Conservation (phyloP, 2,888 invertebrate genomes). For the Pterobdella sp. region DNA sequence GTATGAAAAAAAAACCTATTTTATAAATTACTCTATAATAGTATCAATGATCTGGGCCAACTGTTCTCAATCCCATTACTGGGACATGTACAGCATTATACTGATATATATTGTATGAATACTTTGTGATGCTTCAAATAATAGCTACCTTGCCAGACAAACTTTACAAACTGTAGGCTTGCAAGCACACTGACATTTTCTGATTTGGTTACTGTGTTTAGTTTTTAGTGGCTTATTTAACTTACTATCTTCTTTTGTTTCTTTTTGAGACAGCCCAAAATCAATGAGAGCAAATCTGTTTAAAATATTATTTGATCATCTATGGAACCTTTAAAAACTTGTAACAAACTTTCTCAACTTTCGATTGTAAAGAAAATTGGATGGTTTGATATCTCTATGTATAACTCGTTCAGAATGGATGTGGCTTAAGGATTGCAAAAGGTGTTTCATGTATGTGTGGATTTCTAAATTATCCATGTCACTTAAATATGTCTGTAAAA, state of each 20-base stretch:
- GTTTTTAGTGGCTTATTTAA: no score
- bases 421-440: conserved; percentile 67
- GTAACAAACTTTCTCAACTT: conserved; percentile 42
- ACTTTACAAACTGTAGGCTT: not conserved
- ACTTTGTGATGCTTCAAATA: no score
- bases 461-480: conserved; percentile 57
- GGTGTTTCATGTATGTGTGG: conserved; percentile 69
- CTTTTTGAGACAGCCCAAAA: conserved; percentile 73
- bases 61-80: no score
- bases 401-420: conserved; percentile 78
- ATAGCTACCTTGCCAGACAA: conserved; percentile 20
- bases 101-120: no score
- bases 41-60: no score
- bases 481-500: conserved; percentile 55
- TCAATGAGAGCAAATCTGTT: conserved; percentile 65
- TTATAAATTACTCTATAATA: no score
- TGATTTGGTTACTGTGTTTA: no score
- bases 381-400: conserved; percentile 82
- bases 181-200: not conserved
- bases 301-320: not conserved
- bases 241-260: conserved; percentile 34
- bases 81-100: no score
- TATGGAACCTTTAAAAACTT: conserved; percentile 13
- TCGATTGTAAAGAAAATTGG: conserved; percentile 78
- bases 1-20: conserved; percentile 19